Evolutionary conservation across 2,113 vertebrate species (phyloP).

Genomic region (Apus apus): DNA sequence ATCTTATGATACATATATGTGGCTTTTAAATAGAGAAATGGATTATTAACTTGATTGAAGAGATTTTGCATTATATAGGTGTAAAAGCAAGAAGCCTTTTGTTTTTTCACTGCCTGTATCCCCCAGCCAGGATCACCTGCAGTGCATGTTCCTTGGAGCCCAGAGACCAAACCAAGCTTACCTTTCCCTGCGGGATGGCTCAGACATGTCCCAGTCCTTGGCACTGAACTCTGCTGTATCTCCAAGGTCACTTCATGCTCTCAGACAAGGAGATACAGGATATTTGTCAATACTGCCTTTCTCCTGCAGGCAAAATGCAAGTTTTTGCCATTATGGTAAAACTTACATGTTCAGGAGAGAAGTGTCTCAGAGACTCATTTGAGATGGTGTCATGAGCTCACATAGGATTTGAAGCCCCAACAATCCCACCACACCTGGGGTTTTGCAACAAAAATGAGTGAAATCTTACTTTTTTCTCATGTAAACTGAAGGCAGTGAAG

Average conservation of each 20-base stretch:
- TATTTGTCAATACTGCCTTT: background rate
- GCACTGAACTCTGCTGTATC: background rate
- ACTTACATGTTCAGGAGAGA: background rate
- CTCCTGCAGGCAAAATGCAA: background rate
- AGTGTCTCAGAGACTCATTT: background rate
- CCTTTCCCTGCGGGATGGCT: background rate
- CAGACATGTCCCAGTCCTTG: background rate
- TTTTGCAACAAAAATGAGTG: background rate
- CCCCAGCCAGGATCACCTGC: background rate
- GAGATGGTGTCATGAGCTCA: background rate
- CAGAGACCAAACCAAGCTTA: background rate
- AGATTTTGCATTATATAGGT: background rate
- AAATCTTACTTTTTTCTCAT: background rate
- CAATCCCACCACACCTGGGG: background rate
- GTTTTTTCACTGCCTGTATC: background rate
- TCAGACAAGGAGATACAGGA: background rate
- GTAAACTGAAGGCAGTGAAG: background rate
- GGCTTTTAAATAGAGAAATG: background rate
- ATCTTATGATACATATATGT: no score
- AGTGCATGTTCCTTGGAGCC: rapidly evolving
- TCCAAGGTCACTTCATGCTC: background rate
- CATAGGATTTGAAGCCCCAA: rapidly evolving
- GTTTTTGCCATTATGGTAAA: background rate
- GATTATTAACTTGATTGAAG: background rate
- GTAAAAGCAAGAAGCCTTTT: background rate